Evolutionary conservation across 1,140 invertebrate species (phyloP), one percentile per base, ranked within the genome.

Genomic region (Chelonus insularis): DNA sequence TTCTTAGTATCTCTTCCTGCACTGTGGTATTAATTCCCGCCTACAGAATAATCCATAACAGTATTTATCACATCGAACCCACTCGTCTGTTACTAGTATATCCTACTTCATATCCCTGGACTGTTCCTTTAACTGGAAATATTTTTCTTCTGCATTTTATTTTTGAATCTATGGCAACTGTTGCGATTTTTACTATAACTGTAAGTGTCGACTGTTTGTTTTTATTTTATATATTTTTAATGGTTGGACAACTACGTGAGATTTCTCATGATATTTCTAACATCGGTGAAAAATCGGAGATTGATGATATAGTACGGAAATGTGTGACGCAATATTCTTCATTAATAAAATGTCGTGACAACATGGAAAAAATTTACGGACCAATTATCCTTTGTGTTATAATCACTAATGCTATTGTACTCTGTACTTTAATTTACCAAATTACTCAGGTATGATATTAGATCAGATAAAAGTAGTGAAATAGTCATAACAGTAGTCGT

Each of bases 341-440:
- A 1, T 34, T 69, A 2, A 55, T 70, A 0, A 47, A 59, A 9
- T 62, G 57, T 20, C 60, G 64, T n/a, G 56, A 57, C 43, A 62
- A 58, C 1, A 5, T 75, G 6, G 59, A 73, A 60, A 20, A 64
- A 34, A 56, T 70, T 36, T 75, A 69, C 48, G 69, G 70, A 5
- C 68, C 68, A 1, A 39, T 72, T 1, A 48, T 70, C 1, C 5
- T 73, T 6, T 68, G 67, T 57, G 50, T 67, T 1, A 63, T 64
- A 1, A 0, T 64, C 8, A 60, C 69, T 0, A 70, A 63, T 20
- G 69, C 70, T 8, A 8, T 68, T 2, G 36, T 69, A 1, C 51
- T 73, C 2, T 75, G 73, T 34, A 50, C 60, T 1, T n/a, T 73
- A 25, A 63, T 70, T 34, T 75, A 67, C 52, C 73, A 75, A 57